These are phyloP conservation scores for Psylliodes chrysocephalus DNA, from an alignment of 2,888 invertebrate genomes.

Conservation along the genomic window DNA sequence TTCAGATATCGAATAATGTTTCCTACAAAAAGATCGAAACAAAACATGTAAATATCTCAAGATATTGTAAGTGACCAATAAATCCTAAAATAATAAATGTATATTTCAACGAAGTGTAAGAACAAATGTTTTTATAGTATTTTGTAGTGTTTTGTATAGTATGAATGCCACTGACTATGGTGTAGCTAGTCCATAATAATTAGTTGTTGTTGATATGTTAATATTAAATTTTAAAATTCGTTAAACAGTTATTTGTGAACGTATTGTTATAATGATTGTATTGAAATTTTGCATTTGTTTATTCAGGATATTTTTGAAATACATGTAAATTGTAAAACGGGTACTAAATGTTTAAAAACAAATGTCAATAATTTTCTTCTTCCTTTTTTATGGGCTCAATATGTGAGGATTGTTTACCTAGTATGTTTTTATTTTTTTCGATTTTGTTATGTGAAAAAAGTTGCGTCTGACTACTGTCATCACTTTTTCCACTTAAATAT, in stretches of 20 bases:
- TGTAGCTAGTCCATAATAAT: conserved; percentile 33
- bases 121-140: conserved; percentile 9
- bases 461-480: too few species aligned
- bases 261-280: conserved; percentile 26
- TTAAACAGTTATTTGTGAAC: conserved; percentile 21
- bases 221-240: conserved; percentile 26
- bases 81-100: neutral
- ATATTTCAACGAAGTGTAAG: conserved; percentile 20
- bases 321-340: too few species aligned
- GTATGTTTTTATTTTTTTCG: too few species aligned
- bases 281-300: neutral
- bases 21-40: too few species aligned
- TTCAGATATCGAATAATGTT: too few species aligned
- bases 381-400: too few species aligned
- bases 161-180: conserved; percentile 20
- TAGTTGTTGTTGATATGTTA: conserved; percentile 22
- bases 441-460: too few species aligned
- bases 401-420: too few species aligned
- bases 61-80: neutral
- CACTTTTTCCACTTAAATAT: too few species aligned
- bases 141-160: conserved; percentile 21
- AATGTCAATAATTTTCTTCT: too few species aligned
- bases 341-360: too few species aligned
- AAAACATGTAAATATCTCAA: too few species aligned
- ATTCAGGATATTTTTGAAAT: neutral